Base-by-base conservation (phyloP, 1,140 invertebrate species). In the Dolichoris vasculosae region DNA sequence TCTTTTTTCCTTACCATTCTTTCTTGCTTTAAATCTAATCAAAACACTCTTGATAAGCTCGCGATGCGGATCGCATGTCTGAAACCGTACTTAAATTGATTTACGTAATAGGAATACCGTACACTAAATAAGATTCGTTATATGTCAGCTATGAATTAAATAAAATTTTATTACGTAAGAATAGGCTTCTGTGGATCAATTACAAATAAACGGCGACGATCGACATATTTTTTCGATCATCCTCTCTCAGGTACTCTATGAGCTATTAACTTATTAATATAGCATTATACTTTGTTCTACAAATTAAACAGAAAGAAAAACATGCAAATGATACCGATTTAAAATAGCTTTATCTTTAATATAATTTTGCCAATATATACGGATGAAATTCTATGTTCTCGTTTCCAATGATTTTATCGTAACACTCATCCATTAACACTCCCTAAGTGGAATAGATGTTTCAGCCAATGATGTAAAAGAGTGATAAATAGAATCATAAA, bases 101-200 rank as follows among this genome's bases (percentile, higher is more conserved):
- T 48, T 17, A 43, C 69, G 8, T 43, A 73, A 43, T 73, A 7
- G 17, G 2, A 23, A 13, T 43, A 73, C 6, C 23, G 23, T n/a
- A 20, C 13, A 43, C 40, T 73, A 40, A 73, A n/a, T 20, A n/a
- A 1, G 20, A n/a, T 43, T 73, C n/a, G 26, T 73, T 40, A 4
- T 23, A 26, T 8, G n/a, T 73, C 40, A 73, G 11, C 23, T 2
- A 73, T 17, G 20, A 7, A 73, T 43, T 73, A 82, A 17, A 82
- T 82, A 55, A 82, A 73, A 7, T 40, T 59, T 13, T 20, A 23
- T 82, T 82, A 55, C 80, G 67, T 55, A 82, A 82, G 23, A n/a
- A 73, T 0, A 7, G 13, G 15, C 64, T 46, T 32, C 13, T 8
- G 35, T 23, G 17, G 23, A 63, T 32, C 35, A 32, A 69, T 69